Evolutionary conservation across 2,888 invertebrate genomes (phyloP).

Genomic region (Serrognathus titanus): DNA sequence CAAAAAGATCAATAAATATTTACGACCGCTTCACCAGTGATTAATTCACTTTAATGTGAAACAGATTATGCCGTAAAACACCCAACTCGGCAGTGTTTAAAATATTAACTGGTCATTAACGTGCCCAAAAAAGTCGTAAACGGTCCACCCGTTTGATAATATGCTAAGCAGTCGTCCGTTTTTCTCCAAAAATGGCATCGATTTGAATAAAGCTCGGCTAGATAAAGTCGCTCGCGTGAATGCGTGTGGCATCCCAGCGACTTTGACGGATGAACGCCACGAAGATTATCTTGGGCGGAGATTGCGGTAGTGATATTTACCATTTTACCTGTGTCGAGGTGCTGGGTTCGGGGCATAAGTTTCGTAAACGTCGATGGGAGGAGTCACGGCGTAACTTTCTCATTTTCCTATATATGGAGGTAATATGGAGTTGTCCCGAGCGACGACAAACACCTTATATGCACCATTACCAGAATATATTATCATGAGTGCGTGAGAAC

Average conservation of each 20-base stretch:
- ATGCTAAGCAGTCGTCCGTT: no score
- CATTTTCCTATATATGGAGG: slow-evolving; percentile 29
- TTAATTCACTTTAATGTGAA: no score
- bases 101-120: no score
- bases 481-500: slow-evolving; percentile 25
- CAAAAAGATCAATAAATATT: no score
- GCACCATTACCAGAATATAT: slow-evolving; percentile 22
- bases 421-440: slow-evolving; percentile 26
- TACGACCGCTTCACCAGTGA: no score
- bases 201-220: not conserved
- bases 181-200: no score
- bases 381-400: slow-evolving; percentile 27
- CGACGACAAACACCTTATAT: slow-evolving; percentile 25
- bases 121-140: no score
- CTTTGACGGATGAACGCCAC: no score
- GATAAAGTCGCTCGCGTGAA: not conserved
- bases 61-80: no score
- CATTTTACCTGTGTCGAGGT: not conserved
- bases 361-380: slow-evolving; percentile 26
- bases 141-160: no score
- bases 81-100: no score
- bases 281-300: not conserved
- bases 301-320: slow-evolving; percentile 1
- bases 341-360: slow-evolving; percentile 13
- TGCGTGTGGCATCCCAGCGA: not conserved